These are phyloP conservation scores for Plebejus argus DNA, from an alignment of 2,888 invertebrate genomes.

Conservation along the genomic window DNA sequence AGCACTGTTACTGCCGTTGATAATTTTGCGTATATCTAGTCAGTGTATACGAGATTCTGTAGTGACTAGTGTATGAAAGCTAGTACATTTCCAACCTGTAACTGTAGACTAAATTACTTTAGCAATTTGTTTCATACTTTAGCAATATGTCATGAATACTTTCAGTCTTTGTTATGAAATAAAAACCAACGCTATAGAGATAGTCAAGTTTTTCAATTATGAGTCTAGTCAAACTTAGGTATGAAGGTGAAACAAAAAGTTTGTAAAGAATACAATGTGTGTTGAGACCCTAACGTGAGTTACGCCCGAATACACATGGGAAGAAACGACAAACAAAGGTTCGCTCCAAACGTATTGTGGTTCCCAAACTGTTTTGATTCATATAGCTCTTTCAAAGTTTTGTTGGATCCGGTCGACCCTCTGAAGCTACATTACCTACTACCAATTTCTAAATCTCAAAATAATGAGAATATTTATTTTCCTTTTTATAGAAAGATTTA, in stretches of 20 bases:
- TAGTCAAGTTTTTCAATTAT: conserved; percentile 5
- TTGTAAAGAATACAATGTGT: conserved; percentile 38
- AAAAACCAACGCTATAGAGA: neutral
- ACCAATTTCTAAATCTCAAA: no score
- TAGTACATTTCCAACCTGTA: no score
- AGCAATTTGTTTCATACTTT: no score
- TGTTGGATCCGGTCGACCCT: neutral
- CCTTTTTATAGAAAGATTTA: no score
- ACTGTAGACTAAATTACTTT: no score
- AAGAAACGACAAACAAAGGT: conserved; percentile 51
- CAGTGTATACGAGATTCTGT: no score
- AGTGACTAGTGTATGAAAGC: no score
- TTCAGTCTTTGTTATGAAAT: no score
- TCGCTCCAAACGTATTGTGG: conserved; percentile 42
- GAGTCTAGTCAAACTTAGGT: neutral
- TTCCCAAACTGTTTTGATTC: neutral
- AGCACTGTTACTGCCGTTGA: no score
- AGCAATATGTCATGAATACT: neutral
- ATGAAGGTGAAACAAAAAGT: conserved; percentile 32
- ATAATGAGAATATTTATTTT: no score
- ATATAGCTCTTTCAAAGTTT: neutral
- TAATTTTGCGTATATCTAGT: no score
- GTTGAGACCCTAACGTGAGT: conserved; percentile 40
- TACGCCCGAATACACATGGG: conserved; percentile 44
- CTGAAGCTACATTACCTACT: no score